Evolutionary conservation across 2,888 invertebrate genomes (phyloP).

Genomic region (Drosophila bunnanda): DNA sequence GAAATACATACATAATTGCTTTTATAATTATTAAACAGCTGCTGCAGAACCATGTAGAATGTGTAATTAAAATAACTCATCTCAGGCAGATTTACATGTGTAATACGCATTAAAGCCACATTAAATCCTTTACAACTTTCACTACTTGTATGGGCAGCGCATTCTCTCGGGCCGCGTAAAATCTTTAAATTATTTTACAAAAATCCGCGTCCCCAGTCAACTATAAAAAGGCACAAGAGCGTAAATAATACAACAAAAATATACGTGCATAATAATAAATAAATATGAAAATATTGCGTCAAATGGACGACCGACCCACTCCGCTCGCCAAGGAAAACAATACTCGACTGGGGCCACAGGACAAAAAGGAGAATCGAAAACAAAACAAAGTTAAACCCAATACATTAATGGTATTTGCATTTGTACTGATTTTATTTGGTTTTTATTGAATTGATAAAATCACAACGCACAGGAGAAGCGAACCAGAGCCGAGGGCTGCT

Average conservation of each 20-base stretch:
- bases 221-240: conserved; percentile 67
- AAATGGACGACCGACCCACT: conserved; percentile 37
- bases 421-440: conserved; percentile 83
- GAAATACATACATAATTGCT: conserved; percentile 19
- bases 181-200: conserved; percentile 36
- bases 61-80: conserved; percentile 9
- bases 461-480: conserved; percentile 55
- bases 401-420: conserved; percentile 83
- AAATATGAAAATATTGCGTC: conserved; percentile 66
- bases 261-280: conserved; percentile 55
- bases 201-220: conserved; percentile 52
- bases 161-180: conserved; percentile 9
- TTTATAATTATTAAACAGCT: conserved; percentile 6
- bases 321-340: conserved; percentile 28
- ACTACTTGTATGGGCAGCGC: background rate
- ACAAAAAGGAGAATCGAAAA: conserved; percentile 51
- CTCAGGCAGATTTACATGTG: conserved; percentile 5
- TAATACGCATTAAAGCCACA: background rate
- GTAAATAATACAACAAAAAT: conserved; percentile 64
- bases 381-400: conserved; percentile 78
- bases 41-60: background rate
- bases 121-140: background rate
- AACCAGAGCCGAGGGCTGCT: conserved; percentile 50
- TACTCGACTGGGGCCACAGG: conserved; percentile 11
- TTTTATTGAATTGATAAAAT: conserved; percentile 84